A percentile compares a stretch with the other conserved stretches of the same genome.
Conservation (phyloP, 2,113 vertebrate species). For the Pomatorhinus ruficollis region DNA sequence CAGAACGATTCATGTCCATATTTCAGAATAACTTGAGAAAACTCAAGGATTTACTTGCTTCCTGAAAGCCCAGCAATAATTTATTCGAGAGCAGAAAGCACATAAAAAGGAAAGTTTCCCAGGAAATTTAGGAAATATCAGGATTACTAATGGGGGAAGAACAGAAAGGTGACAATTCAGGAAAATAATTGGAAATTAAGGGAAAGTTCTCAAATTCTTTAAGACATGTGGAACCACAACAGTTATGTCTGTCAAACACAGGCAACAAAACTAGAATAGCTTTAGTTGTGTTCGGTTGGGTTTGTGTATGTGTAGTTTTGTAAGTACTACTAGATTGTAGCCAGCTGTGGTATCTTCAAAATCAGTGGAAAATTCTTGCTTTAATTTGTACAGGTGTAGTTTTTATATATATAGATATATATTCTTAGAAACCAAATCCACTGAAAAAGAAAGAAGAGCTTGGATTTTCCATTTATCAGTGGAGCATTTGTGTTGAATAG, state of each 20-base stretch:
- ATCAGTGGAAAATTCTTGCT: neutral
- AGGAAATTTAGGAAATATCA: neutral
- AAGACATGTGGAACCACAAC: neutral
- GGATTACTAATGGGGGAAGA: neutral
- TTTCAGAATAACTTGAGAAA: conserved; percentile 5
- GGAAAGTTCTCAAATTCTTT: neutral
- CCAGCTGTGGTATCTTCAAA: neutral
- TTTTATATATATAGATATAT: no score
- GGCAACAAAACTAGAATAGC: neutral
- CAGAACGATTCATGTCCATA: neutral
- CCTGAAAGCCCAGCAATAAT: neutral
- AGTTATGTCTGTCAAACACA: neutral
- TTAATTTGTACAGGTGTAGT: neutral
- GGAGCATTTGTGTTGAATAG: neutral
- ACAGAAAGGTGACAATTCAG: neutral
- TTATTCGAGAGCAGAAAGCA: neutral
- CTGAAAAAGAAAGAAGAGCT: neutral
- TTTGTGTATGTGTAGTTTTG: neutral
- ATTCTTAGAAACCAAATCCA: neutral
- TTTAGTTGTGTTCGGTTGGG: neutral
- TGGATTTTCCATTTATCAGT: neutral
- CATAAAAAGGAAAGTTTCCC: neutral
- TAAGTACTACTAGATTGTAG: neutral
- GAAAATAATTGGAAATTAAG: conserved; percentile 20
- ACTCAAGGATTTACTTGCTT: neutral